Evolutionary conservation across 2,888 invertebrate species (phyloP).

Genomic region (Nycteola revayana): DNA sequence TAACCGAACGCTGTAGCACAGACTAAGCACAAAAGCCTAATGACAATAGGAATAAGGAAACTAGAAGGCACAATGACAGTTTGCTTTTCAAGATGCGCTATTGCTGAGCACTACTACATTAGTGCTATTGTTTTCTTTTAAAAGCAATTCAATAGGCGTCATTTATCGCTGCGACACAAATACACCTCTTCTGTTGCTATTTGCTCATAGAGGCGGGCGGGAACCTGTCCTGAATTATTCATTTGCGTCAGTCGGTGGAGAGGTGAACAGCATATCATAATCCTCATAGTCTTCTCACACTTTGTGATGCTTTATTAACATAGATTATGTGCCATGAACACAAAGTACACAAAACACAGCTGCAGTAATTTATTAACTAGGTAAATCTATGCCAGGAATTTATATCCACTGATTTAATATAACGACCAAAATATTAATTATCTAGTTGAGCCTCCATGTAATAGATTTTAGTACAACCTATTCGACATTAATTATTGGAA

Average conservation of each 20-base stretch:
- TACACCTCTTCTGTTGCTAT: slow-evolving; percentile 32
- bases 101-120: slow-evolving; percentile 26
- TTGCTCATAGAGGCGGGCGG: slow-evolving; percentile 24
- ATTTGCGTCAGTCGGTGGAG: slow-evolving; percentile 28
- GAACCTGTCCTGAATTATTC: slow-evolving; percentile 33
- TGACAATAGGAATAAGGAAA: slow-evolving; percentile 31
- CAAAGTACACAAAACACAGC: slow-evolving; percentile 10
- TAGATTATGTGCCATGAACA: slow-evolving; percentile 22
- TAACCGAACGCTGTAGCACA: too few species aligned
- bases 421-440: too few species aligned
- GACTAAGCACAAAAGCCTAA: too few species aligned
- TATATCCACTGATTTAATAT: too few species aligned
- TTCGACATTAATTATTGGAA: too few species aligned
- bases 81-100: slow-evolving; percentile 28
- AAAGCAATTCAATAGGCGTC: slow-evolving; percentile 34
- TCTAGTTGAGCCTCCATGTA: too few species aligned
- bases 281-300: slow-evolving; percentile 25
- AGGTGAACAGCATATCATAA: slow-evolving; percentile 34
- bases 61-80: slow-evolving; percentile 30
- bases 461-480: too few species aligned
- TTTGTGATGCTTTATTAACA: slow-evolving; percentile 24
- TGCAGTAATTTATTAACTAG: slow-evolving; percentile 6
- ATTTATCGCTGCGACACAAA: slow-evolving; percentile 26
- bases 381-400: too few species aligned
- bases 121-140: slow-evolving; percentile 37